Evolutionary conservation across 2,797 vertebrate species (phyloP), one percentile per base, ranked within the genome.

Genomic region (Coregonus ussuriensis): DNA sequence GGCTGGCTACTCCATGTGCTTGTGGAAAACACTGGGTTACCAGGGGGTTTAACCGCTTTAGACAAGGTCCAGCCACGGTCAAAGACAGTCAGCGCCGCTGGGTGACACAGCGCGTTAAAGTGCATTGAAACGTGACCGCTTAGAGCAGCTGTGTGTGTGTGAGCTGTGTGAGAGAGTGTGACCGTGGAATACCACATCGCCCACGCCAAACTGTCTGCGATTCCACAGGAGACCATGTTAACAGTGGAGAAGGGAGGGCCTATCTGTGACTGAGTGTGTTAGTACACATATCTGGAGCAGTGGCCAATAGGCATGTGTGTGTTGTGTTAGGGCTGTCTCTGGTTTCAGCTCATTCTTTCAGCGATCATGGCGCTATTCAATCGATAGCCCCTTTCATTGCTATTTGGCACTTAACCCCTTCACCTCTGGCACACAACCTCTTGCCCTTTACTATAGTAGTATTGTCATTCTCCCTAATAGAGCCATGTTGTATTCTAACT

Each of bases 121-220:
- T 84, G 84, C 84, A 80, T 85, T 89, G 88, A 93, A 91, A 91
- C 85, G 82, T 79, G 89, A 92, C 83, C 86, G 54, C 71, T 52
- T 78, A 59, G 79, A 82, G 87, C 92, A 91, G 90, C 90, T 92
- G 90, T 85, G 41, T 47, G 41, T 47, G 41, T 47, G 41, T 11
- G 41, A 47, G 41, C 41, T 47, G 2, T 47, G 41, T 47, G 41
- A 47, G 9, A 47, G 41, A 47, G 54, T 69, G 59, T 65, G 71
- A 35, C 6, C 18, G 18, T 6, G 15, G 21, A 75, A 72, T 18
- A 25, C 9, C 1, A 77, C 81, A 79, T 86, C 86, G 82, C 77
- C 83, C 87, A 79, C 77, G 75, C 74, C 74, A 78, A 85, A 82
- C 80, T 79, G 70, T 66, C 63, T 29, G 25, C 14, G 76, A 74